Conservation (phyloP, 2,888 invertebrate genomes). For the Tetragnatha montana region DNA sequence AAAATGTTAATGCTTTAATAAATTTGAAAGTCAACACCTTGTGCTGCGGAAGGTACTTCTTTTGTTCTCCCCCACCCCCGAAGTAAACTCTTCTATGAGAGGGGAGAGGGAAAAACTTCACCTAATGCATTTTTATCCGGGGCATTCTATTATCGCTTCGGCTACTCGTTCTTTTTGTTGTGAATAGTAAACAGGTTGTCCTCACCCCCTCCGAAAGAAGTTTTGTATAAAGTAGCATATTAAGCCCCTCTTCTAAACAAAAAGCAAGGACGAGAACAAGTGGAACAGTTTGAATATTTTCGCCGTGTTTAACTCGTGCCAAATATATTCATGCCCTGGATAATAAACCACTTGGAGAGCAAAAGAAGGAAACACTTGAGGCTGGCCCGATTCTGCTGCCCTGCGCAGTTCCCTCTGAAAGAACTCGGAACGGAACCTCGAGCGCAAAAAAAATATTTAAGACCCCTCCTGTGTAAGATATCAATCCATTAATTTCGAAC, state of each 20-base stretch:
- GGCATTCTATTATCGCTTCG: constrained; percentile 57
- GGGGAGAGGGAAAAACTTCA: constrained; percentile 37
- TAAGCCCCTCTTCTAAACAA: constrained; percentile 63
- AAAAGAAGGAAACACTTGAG: constrained; percentile 32
- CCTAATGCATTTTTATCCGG: constrained; percentile 62
- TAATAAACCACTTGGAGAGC: constrained; percentile 66
- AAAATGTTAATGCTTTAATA: constrained; percentile 71
- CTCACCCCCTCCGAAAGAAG: constrained; percentile 19
- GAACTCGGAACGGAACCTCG: neutral
- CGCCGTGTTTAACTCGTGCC: neutral
- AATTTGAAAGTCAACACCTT: constrained; percentile 71
- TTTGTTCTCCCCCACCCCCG: constrained; percentile 9
- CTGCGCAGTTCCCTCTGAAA: neutral
- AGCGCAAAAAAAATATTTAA: neutral
- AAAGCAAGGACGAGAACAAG: constrained; percentile 41
- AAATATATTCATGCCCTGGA: constrained; percentile 67
- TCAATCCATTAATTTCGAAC: neutral
- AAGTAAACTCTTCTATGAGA: constrained; percentile 21
- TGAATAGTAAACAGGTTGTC: constrained; percentile 67
- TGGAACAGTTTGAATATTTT: constrained; percentile 52
- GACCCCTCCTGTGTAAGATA: neutral
- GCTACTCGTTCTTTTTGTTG: constrained; percentile 37
- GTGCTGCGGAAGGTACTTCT: constrained; percentile 26
- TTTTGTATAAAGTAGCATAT: constrained; percentile 69
- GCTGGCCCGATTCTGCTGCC: constrained; percentile 23